Evolutionary conservation across 1,140 invertebrate genomes (phyloP), one percentile per base, ranked within the genome.

Genomic region (Drosophila melanica): DNA sequence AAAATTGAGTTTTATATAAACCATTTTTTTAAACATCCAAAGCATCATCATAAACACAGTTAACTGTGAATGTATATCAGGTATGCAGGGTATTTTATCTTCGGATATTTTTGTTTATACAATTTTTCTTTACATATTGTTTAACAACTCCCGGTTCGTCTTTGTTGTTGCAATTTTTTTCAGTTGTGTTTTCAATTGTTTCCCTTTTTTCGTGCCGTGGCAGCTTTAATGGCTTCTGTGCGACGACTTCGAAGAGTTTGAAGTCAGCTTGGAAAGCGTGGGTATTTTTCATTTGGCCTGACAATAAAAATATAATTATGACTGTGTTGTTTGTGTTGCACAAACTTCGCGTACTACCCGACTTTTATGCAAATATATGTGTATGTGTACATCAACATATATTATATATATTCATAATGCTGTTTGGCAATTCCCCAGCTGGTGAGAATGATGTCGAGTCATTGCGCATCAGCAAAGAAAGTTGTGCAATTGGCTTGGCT

Each of bases 361-460:
- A 35, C 48, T 8, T 4, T 4, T 42, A 14, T 58, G n/a, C 37
- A 48, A 48, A 59, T 30, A 63, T 53, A 47, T 47, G 16, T 14
- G 16, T 14, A 42, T 20, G 16, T 11, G 50, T 16, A 20, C 14
- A 12, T n/a, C 16, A 14, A n/a, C 9, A 12, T 39, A 16, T 45
- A 53, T 45, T 50, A 37, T 44, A 12, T 51, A 69, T 44, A 10
- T 39, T 14, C 37, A 20, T 18, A 16, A 48, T 57, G 39, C 35
- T 55, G 33, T 73, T 73, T 73, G 37, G 64, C 70, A 67, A 76
- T 76, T 51, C 55, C 50, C 44, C 62, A 37, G 57, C 4, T 63
- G 67, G 68, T 79, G 77, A 77, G 77, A 79, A 79, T 79, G 58
- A 77, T 79, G 77, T 67, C 77, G 73, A 79, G 68, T 79, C 77